Evolutionary conservation across 1,140 invertebrate species (phyloP).

Genomic region (Lepidurus arcticus): DNA sequence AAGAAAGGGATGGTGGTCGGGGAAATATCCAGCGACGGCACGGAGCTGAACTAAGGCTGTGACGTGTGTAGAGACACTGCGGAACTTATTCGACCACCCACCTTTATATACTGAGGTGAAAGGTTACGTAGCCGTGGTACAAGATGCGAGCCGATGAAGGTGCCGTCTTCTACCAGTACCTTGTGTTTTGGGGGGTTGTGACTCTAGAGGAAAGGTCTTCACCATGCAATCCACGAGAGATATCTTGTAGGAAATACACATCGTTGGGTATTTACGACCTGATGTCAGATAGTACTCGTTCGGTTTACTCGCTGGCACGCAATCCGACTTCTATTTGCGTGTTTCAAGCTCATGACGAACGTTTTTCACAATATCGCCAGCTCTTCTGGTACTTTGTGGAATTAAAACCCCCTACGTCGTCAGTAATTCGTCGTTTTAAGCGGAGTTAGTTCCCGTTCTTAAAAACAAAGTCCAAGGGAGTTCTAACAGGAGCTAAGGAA

Average conservation of each 20-base stretch:
- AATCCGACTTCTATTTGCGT: neutral
- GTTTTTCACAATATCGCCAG: neutral
- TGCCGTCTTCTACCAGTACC: neutral
- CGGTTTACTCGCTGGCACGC: neutral
- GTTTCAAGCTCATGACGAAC: conserved; percentile 1
- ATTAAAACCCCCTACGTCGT: neutral
- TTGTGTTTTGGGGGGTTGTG: neutral
- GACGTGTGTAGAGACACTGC: too few species aligned
- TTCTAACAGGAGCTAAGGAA: neutral
- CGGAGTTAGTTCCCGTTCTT: neutral
- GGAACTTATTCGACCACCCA: too few species aligned
- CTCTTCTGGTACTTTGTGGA: neutral
- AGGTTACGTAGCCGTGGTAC: too few species aligned
- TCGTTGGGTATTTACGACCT: conserved; percentile 13
- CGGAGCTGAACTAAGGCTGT: too few species aligned
- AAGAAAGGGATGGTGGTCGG: too few species aligned
- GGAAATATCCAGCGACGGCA: too few species aligned
- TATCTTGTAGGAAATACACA: neutral
- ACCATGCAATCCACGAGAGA: neutral
- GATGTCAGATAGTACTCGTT: neutral
- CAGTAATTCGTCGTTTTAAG: conserved; percentile 14
- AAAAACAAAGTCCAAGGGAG: neutral
- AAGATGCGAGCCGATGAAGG: too few species aligned
- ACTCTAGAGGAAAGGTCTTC: neutral
- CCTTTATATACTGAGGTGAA: too few species aligned